phyloP scores from a whole-genome alignment of 2,888 invertebrate genomes.

The Xestia sexstrigata region DNA sequence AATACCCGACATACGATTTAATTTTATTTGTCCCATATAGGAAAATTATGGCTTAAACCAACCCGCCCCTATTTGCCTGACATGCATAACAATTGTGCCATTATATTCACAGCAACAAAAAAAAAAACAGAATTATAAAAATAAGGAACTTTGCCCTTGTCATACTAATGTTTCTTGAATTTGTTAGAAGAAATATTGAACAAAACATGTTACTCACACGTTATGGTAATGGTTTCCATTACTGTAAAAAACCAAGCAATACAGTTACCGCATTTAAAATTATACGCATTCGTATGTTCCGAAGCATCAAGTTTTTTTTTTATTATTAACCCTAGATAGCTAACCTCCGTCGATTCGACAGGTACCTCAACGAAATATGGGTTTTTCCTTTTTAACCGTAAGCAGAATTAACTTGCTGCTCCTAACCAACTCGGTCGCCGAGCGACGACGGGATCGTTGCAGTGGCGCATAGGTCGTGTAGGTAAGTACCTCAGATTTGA shows the following conservation, averaged over 20 bases:
- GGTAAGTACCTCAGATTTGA: too few species aligned
- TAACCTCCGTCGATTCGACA: too few species aligned
- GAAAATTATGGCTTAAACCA: constrained; percentile 7
- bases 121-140: constrained; percentile 8
- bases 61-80: constrained; percentile 1
- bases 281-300: background rate
- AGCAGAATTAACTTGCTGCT: too few species aligned
- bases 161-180: constrained; percentile 21
- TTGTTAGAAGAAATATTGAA: background rate
- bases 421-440: too few species aligned
- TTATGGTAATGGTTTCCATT: background rate
- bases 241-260: background rate
- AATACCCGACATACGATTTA: constrained; percentile 1
- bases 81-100: constrained; percentile 13
- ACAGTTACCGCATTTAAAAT: background rate
- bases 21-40: background rate
- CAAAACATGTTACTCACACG: background rate
- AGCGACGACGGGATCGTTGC: too few species aligned
- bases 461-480: too few species aligned
- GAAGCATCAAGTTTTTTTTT: background rate
- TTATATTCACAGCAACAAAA: constrained; percentile 7
- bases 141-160: constrained; percentile 10
- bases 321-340: too few species aligned
- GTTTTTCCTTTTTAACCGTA: too few species aligned
- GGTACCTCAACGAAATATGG: too few species aligned